Percentiles rank a stretch among this genome's conserved stretches.
Evolutionary conservation across 2,888 invertebrate genomes (phyloP).

Genomic region (Melanargia galathea): DNA sequence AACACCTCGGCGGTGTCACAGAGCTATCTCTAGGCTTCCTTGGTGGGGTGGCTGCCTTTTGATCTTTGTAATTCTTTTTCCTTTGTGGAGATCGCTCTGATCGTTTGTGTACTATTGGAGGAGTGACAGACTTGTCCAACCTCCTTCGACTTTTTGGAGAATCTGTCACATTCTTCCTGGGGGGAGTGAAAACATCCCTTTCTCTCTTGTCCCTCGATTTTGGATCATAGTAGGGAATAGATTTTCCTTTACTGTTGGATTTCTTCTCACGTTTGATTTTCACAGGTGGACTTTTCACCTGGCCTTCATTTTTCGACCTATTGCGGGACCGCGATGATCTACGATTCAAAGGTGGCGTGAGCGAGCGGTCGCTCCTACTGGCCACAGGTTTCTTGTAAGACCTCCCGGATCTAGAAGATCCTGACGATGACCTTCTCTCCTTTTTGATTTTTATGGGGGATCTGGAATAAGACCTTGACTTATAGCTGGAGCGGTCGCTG

Average conservation of each 20-base stretch:
- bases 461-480: constrained; percentile 61
- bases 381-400: constrained; percentile 54
- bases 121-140: constrained; percentile 54
- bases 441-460: constrained; percentile 41
- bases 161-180: constrained; percentile 46
- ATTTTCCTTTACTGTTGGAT: constrained; percentile 46
- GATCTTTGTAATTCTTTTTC: constrained; percentile 52
- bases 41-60: constrained; percentile 50
- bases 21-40: constrained; percentile 61
- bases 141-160: constrained; percentile 53
- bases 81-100: constrained; percentile 55
- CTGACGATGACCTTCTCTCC: constrained; percentile 48
- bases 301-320: constrained; percentile 47
- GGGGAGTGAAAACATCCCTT: constrained; percentile 52
- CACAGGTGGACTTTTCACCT: constrained; percentile 49
- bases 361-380: constrained; percentile 49
- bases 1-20: constrained; percentile 70
- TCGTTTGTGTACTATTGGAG: constrained; percentile 54
- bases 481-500: constrained; percentile 63
- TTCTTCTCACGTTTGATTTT: constrained; percentile 40
- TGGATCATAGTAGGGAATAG: constrained; percentile 53
- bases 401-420: constrained; percentile 59
- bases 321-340: constrained; percentile 50
- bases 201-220: constrained; percentile 49
- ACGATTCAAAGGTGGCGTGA: constrained; percentile 54